These are phyloP conservation scores for Eonycteris spelaea DNA, from an alignment of 2,113 vertebrate genomes.

Conservation along the genomic window DNA sequence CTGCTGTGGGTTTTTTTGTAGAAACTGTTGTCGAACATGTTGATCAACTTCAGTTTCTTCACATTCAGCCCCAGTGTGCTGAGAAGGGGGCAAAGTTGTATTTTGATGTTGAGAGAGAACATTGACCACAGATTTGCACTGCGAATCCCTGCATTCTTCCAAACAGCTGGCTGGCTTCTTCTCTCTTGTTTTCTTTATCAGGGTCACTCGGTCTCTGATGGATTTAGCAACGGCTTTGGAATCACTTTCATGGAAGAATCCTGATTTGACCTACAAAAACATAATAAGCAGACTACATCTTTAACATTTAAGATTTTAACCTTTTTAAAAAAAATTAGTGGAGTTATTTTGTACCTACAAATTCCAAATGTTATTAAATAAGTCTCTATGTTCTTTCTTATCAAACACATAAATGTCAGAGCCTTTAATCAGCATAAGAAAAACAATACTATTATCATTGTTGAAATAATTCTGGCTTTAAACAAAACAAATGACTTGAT, in stretches of 20 bases:
- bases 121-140: conserved; percentile 63
- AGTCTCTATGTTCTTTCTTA: conserved; percentile 19
- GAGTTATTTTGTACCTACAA: conserved; percentile 23
- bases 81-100: conserved; percentile 71
- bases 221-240: conserved; percentile 94
- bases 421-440: background rate
- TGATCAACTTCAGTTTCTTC: conserved; percentile 91
- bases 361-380: conserved; percentile 31
- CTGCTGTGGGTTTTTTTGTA: conserved; percentile 68
- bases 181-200: conserved; percentile 92
- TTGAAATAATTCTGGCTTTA: conserved; percentile 29
- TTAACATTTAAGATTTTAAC: conserved; percentile 41
- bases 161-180: conserved; percentile 79
- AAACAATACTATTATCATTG: background rate
- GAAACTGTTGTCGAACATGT: conserved; percentile 83
- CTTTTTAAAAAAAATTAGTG: background rate
- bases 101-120: conserved; percentile 46
- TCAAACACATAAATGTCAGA: background rate
- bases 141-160: conserved; percentile 81
- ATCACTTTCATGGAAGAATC: conserved; percentile 95
- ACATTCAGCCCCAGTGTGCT: conserved; percentile 80
- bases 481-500: background rate
- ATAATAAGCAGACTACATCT: background rate
- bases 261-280: conserved; percentile 89
- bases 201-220: conserved; percentile 90